phyloP scores from a whole-genome alignment of 2,888 invertebrate species.

The Drosophila subsilvestris region DNA sequence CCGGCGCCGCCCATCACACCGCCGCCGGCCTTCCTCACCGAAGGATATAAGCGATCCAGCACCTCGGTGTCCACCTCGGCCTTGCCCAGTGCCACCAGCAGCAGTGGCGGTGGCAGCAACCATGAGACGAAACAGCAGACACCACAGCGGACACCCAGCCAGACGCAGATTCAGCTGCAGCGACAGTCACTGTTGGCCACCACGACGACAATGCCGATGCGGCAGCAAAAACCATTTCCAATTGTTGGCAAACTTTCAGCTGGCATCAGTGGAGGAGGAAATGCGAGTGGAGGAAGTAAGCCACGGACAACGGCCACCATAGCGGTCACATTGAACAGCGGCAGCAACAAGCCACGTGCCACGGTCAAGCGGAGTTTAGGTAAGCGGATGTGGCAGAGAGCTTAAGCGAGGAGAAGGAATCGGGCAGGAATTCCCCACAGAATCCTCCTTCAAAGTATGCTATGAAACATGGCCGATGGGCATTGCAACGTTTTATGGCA shows the following conservation, averaged over 20 bases:
- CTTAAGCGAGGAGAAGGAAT: background rate
- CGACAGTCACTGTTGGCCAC: slow-evolving; percentile 4
- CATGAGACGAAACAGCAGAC: slow-evolving; percentile 11
- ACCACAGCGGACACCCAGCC: background rate
- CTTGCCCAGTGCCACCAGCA: slow-evolving; percentile 57
- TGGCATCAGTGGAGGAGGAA: background rate
- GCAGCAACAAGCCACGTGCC: slow-evolving; percentile 66
- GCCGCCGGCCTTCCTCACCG: slow-evolving; percentile 88
- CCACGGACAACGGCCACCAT: slow-evolving; percentile 74
- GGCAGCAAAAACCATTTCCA: slow-evolving; percentile 50
- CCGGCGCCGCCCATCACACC: slow-evolving; percentile 88
- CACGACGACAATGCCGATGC: slow-evolving; percentile 12
- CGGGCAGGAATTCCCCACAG: background rate
- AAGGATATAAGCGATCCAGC: slow-evolving; percentile 85
- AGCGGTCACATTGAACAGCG: slow-evolving; percentile 68
- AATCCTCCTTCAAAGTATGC: slow-evolving; percentile 5
- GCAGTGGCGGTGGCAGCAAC: slow-evolving; percentile 26
- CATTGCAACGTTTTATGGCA: slow-evolving; percentile 41
- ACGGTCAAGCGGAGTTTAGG: slow-evolving; percentile 77
- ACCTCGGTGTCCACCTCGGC: slow-evolving; percentile 79
- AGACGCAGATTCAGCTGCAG: slow-evolving; percentile 23
- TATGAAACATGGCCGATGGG: slow-evolving; percentile 30
- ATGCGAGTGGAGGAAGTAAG: slow-evolving; percentile 31
- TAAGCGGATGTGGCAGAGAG: slow-evolving; percentile 51
- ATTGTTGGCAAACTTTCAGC: slow-evolving; percentile 47